These are phyloP conservation scores for Griposia aprilina DNA, from an alignment of 2,888 invertebrate genomes.

Conservation along the genomic window DNA sequence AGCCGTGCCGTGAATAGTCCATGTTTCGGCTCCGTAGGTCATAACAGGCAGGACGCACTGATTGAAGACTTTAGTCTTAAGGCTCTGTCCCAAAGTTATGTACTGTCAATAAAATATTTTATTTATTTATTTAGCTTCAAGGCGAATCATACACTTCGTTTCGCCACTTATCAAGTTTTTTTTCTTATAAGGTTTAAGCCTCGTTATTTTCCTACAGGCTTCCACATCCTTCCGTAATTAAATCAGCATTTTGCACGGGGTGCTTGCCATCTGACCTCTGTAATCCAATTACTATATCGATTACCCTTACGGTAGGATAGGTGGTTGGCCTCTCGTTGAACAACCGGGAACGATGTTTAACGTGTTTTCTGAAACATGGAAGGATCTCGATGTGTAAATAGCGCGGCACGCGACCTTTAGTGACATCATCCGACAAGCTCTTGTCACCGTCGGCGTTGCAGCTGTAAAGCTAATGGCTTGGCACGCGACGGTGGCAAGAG, in stretches of 20 bases:
- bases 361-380: not conserved
- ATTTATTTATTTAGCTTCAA: not conserved
- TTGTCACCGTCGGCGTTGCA: too few species aligned
- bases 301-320: not conserved
- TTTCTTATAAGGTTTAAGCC: not conserved
- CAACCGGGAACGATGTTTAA: not conserved
- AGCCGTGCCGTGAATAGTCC: too few species aligned
- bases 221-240: not conserved
- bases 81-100: too few species aligned
- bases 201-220: not conserved
- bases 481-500: too few species aligned
- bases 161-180: not conserved
- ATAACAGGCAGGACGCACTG: too few species aligned
- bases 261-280: constrained; percentile 9
- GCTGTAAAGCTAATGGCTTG: too few species aligned
- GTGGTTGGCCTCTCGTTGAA: not conserved
- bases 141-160: not conserved
- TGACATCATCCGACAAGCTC: too few species aligned
- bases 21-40: too few species aligned
- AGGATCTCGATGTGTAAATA: not conserved
- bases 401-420: too few species aligned
- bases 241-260: constrained; percentile 9
- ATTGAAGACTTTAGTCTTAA: too few species aligned
- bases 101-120: too few species aligned
- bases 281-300: constrained; percentile 29